Evolutionary conservation across 2,113 vertebrate species (phyloP).

Genomic region (Felis catus): DNA sequence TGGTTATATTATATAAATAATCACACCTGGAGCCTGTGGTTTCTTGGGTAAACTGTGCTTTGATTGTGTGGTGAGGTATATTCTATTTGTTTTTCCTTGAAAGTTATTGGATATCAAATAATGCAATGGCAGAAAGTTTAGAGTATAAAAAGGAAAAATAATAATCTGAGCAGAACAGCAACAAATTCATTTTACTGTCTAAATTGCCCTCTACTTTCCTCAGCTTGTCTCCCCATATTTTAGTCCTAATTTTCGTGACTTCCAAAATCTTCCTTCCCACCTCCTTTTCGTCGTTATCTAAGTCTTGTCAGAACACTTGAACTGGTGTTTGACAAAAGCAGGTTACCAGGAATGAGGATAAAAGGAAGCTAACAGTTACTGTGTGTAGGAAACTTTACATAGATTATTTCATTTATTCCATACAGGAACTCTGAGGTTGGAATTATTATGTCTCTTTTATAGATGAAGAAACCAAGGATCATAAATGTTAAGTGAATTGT

Average conservation of each 20-base stretch:
- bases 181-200: not conserved
- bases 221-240: not conserved
- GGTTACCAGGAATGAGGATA: not conserved
- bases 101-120: not conserved
- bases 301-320: not conserved
- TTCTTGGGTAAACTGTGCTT: not conserved
- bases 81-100: not conserved
- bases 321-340: not conserved
- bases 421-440: not conserved
- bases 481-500: not conserved
- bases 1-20: not conserved
- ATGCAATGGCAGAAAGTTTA: not conserved
- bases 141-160: not conserved
- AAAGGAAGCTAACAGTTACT: not conserved
- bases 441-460: constrained; percentile 39
- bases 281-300: not conserved
- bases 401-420: not conserved
- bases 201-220: not conserved
- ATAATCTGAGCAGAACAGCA: not conserved
- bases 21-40: not conserved
- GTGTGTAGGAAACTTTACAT: not conserved
- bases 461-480: constrained; percentile 36
- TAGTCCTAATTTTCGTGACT: not conserved
- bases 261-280: not conserved
- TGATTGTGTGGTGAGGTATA: not conserved